phyloP scores from a whole-genome alignment of 2,113 vertebrate species.

The Cavia aperea region DNA sequence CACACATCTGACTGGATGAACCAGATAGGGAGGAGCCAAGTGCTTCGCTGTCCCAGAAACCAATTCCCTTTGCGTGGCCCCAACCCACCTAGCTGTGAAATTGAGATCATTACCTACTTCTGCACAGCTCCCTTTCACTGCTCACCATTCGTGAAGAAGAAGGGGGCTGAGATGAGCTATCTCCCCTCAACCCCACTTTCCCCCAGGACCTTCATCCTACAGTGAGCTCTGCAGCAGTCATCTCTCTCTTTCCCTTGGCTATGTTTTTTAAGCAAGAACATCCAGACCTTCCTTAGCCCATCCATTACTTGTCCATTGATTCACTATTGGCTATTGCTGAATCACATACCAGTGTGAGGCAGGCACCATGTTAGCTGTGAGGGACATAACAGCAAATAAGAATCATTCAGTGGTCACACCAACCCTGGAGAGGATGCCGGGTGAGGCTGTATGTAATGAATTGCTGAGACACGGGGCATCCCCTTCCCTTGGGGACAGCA shows the following conservation, averaged over 20 bases:
- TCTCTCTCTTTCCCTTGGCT: background rate
- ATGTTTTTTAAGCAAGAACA: background rate
- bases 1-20: constrained; percentile 4
- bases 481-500: background rate
- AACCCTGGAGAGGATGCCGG: background rate
- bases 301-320: no score
- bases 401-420: background rate
- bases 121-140: background rate
- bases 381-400: background rate
- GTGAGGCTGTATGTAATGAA: background rate
- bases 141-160: background rate
- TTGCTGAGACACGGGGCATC: no score
- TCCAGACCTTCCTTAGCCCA: background rate
- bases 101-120: constrained; percentile 36
- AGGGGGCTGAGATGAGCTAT: accelerated
- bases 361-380: background rate
- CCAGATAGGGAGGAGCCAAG: background rate
- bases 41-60: constrained; percentile 51
- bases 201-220: background rate
- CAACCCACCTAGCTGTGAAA: constrained; percentile 58
- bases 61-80: background rate
- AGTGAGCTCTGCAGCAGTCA: background rate
- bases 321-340: background rate
- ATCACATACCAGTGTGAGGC: background rate
- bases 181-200: background rate